Percentiles rank a stretch among this genome's conserved stretches.
Conservation (phyloP, 2,797 vertebrate genomes). For the Orientallactaga sibirica region DNA sequence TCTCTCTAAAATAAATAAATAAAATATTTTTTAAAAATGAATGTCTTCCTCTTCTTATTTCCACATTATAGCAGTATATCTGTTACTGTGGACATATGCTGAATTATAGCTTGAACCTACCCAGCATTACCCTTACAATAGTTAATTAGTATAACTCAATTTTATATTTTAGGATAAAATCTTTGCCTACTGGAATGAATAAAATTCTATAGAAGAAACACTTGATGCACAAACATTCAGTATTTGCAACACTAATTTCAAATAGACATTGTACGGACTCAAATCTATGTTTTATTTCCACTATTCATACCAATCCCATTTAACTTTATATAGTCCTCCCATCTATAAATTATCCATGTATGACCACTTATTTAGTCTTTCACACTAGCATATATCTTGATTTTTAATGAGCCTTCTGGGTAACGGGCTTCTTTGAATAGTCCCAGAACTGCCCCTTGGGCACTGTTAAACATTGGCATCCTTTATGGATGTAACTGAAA, state of each 20-base stretch:
- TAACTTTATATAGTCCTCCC: slow-evolving; percentile 37
- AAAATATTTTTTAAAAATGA: neutral
- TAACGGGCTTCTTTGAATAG: neutral
- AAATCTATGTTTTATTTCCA: neutral
- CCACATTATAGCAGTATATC: neutral
- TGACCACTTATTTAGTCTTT: neutral
- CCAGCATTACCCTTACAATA: neutral
- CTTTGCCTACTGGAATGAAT: neutral
- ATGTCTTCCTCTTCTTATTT: neutral
- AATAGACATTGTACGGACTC: neutral
- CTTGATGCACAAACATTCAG: neutral
- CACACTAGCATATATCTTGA: neutral
- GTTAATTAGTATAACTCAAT: neutral
- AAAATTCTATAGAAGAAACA: neutral
- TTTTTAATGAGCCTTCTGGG: slow-evolving; percentile 17
- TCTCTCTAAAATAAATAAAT: no score
- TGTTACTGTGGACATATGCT: neutral
- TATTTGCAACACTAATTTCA: slow-evolving; percentile 17
- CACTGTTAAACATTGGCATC: neutral
- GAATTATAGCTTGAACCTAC: neutral
- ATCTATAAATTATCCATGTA: neutral
- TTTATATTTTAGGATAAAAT: neutral
- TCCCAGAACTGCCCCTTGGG: neutral
- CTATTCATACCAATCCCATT: neutral
- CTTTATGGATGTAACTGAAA: neutral